Conservation (phyloP, 2,888 invertebrate genomes). For the Hirtodrosophila confusa region DNA sequence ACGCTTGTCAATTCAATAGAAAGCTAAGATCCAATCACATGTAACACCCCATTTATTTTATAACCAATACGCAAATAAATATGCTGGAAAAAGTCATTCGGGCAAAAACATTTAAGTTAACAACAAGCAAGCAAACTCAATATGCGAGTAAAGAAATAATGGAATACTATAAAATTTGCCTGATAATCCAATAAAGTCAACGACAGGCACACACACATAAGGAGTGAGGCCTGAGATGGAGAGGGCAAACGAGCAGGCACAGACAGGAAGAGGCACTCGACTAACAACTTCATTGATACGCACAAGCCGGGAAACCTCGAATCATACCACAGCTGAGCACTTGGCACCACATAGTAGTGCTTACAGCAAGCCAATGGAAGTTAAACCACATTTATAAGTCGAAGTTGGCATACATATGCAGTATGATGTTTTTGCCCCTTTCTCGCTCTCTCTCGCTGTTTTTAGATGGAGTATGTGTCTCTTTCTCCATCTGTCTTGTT, state of each 20-base stretch:
- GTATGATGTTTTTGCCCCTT: conserved; percentile 18
- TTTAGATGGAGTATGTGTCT: neutral
- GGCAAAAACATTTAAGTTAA: conserved; percentile 47
- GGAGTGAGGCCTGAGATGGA: neutral
- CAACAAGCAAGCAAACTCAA: conserved; percentile 45
- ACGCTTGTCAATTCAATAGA: neutral
- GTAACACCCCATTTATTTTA: conserved; percentile 27
- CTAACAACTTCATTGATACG: conserved; percentile 77
- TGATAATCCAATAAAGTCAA: conserved; percentile 79
- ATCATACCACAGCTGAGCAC: conserved; percentile 20
- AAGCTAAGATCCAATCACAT: conserved; percentile 35
- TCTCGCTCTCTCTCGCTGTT: conserved; percentile 7
- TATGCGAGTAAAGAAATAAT: conserved; percentile 41
- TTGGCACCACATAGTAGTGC: conserved; percentile 46
- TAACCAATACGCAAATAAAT: conserved; percentile 37
- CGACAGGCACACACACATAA: conserved; percentile 24
- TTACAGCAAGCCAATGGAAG: conserved; percentile 70
- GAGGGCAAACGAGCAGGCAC: neutral
- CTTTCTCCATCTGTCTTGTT: conserved; percentile 51
- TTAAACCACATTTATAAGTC: conserved; percentile 77
- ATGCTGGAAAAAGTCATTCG: conserved; percentile 33
- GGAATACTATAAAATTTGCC: conserved; percentile 70
- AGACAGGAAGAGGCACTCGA: conserved; percentile 55
- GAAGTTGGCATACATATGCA: conserved; percentile 49
- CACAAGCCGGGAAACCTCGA: conserved; percentile 34